phyloP scores from a whole-genome alignment of 2,113 vertebrate genomes.

The Otolemur garnettii region DNA sequence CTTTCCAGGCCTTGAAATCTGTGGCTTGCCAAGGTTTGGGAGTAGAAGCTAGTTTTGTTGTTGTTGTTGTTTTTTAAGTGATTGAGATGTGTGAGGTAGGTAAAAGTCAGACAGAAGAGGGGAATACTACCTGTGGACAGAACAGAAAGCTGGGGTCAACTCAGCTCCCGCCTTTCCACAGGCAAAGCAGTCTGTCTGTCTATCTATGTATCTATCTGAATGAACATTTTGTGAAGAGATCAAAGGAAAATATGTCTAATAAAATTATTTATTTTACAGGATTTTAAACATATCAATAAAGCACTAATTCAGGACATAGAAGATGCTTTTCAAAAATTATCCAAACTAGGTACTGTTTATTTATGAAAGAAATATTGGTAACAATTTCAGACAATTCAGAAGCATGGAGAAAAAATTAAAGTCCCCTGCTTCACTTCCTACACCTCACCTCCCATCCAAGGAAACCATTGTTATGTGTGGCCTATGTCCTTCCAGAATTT shows the following conservation, averaged over 20 bases:
- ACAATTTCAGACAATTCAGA: constrained; percentile 21
- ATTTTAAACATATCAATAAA: not conserved
- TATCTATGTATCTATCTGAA: not conserved
- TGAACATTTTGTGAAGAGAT: not conserved
- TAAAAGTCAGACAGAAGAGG: not conserved
- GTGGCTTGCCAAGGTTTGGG: not conserved
- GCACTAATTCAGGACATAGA: not conserved
- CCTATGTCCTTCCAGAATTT: not conserved
- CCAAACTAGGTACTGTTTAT: not conserved
- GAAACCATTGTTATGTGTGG: not conserved
- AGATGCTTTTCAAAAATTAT: not conserved
- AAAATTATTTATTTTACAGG: not conserved
- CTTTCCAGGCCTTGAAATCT: not conserved
- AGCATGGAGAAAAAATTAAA: not conserved
- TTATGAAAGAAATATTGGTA: not conserved
- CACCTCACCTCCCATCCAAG: not conserved
- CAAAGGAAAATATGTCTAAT: not conserved
- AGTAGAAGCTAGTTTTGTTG: not conserved
- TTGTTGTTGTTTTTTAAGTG: not conserved
- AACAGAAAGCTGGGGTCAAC: not conserved
- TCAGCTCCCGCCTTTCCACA: not conserved
- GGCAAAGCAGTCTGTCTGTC: not conserved
- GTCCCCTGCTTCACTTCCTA: not conserved
- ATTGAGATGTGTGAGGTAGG: not conserved
- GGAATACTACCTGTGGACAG: not conserved